Conservation (phyloP, 2,888 invertebrate genomes). For the Caprella mutica region DNA sequence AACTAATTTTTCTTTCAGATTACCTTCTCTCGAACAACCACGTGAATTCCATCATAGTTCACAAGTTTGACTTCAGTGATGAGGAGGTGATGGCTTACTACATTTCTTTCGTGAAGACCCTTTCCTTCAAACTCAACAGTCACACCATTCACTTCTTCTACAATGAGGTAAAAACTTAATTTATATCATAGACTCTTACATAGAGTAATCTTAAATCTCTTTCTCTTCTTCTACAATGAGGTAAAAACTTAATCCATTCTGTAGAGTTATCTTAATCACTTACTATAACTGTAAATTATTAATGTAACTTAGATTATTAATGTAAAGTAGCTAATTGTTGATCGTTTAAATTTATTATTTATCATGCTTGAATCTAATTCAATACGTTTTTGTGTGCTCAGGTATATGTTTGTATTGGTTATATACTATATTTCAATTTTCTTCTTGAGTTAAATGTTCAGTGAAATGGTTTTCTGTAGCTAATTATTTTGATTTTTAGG, state of each 20-base stretch:
- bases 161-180: conserved; percentile 78
- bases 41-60: conserved; percentile 97
- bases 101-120: conserved; percentile 95
- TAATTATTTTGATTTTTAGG: not conserved
- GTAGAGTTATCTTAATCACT: too few species aligned
- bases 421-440: too few species aligned
- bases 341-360: not conserved
- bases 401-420: too few species aligned
- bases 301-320: not conserved
- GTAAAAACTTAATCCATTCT: too few species aligned
- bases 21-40: conserved; percentile 98
- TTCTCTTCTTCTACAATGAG: not conserved
- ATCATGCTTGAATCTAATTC: not conserved
- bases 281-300: not conserved
- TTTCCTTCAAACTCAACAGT: conserved; percentile 91
- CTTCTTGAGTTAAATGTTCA: not conserved
- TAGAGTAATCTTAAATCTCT: not conserved
- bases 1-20: conserved; percentile 53
- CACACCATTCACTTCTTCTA: conserved; percentile 99
- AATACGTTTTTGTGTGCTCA: too few species aligned
- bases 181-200: not conserved
- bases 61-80: conserved; percentile 98
- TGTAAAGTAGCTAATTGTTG: not conserved
- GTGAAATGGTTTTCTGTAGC: not conserved
- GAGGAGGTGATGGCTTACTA: conserved; percentile 99